Percentiles rank a stretch among this genome's conserved stretches.
Evolutionary conservation across 2,797 vertebrate genomes (phyloP).

Genomic region (Periparus ater): DNA sequence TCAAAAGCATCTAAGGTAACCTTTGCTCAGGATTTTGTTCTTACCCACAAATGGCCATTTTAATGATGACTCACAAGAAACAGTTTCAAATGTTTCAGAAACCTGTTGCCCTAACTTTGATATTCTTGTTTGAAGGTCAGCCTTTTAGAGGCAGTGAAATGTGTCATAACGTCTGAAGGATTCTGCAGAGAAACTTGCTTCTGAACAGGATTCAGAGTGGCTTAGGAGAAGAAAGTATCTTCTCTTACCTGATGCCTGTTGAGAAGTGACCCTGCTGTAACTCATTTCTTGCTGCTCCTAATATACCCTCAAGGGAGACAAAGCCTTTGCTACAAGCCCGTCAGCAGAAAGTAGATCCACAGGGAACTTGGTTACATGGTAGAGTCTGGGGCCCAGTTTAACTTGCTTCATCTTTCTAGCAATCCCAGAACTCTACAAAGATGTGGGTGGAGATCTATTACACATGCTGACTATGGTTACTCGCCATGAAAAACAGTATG

Average conservation of each 20-base stretch:
- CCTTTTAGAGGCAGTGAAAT: not conserved
- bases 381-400: not conserved
- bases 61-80: constrained; percentile 12
- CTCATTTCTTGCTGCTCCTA: not conserved
- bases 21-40: constrained; percentile 36
- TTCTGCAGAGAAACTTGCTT: not conserved
- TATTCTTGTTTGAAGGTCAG: constrained; percentile 20
- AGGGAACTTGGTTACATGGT: not conserved
- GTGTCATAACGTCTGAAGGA: not conserved
- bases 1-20: constrained; percentile 24
- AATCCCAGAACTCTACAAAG: constrained; percentile 11
- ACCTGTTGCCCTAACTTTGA: not conserved
- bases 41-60: not conserved
- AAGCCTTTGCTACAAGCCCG: not conserved
- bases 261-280: not conserved
- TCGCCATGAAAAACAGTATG: constrained; percentile 18
- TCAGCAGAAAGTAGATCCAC: not conserved
- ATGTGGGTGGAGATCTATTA: constrained; percentile 31
- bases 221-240: not conserved
- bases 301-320: not conserved
- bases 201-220: not conserved
- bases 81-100: constrained; percentile 28
- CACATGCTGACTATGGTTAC: constrained; percentile 42
- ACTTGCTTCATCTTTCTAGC: not conserved
- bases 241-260: not conserved